Evolutionary conservation across 2,888 invertebrate genomes (phyloP), one percentile per base, ranked within the genome.

Genomic region (Cylindroiulus punctatus): DNA sequence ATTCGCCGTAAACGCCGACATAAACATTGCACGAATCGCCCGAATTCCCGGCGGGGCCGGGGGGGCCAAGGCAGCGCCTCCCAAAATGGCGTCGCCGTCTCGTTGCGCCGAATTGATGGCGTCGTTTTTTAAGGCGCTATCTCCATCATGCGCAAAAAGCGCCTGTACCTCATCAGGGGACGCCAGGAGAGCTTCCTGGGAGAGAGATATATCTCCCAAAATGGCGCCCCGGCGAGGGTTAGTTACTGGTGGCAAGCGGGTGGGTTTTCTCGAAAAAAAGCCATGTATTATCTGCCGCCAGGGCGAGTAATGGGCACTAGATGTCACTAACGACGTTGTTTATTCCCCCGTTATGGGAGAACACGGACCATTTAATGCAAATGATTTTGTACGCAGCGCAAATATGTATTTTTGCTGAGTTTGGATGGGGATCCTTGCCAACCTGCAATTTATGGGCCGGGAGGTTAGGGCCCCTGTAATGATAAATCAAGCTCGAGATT

Each of bases 261-360:
- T 44, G 12, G 12, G 44, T 12, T 44, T 14, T 44, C 44, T 12
- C 44, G 8, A 1, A 44, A 44, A 44, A 44, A 44, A 44, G 1
- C 44, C 1, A 12, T 1, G 44, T 14, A 8, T 52, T 19, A 4
- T 52, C 1, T 10, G 1, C 44, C 17, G 0, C 52, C 19, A 52
- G 52, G 19, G 44, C 44, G 44, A 44, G 44, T 44, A 44, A 52
- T 52, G 52, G 3, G n/a, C 52, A 52, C 52, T 52, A 52, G 47
- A 52, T 52, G 52, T 52, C 52, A 52, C 52, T 52, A 52, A 52
- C 52, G 52, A 52, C 52, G 52, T 52, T 52, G 52, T 52, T 52
- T 52, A 52, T 52, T 52, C 52, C 1, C 19, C 52, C 52, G n/a
- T 52, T 52, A 52, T 1, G 52, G 52, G 19, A 0, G 52, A 52